Conservation (phyloP, 1,140 invertebrate genomes). For the Elymnias hypermnestra region DNA sequence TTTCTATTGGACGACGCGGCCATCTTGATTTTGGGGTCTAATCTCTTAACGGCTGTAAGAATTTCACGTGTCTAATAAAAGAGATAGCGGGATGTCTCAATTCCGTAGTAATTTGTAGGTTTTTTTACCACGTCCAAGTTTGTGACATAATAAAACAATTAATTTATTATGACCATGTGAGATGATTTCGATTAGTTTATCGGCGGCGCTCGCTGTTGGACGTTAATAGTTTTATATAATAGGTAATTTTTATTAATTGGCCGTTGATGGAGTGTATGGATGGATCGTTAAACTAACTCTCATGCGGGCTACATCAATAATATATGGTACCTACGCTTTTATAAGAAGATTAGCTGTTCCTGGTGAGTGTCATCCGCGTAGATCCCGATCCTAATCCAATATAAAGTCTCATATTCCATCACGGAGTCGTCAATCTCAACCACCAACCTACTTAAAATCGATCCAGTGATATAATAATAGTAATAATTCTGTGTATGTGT, state of each 20-base stretch:
- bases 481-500: too few relatives aligned
- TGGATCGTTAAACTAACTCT: conserved; percentile 40
- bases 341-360: too few relatives aligned
- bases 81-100: conserved; percentile 71
- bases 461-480: too few relatives aligned
- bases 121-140: conserved; percentile 52
- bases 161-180: conserved; percentile 58
- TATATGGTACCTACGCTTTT: neutral
- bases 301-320: conserved; percentile 26
- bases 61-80: conserved; percentile 51
- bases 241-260: conserved; percentile 71
- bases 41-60: conserved; percentile 43
- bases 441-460: too few relatives aligned
- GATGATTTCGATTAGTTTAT: conserved; percentile 69
- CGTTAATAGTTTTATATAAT: conserved; percentile 67
- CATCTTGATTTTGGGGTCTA: conserved; percentile 56
- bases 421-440: too few relatives aligned
- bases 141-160: conserved; percentile 72
- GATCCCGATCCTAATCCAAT: too few relatives aligned
- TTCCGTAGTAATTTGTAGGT: conserved; percentile 59
- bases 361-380: too few relatives aligned
- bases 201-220: conserved; percentile 58
- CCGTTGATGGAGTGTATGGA: conserved; percentile 48
- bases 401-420: too few relatives aligned
- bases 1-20: conserved; percentile 35